Evolutionary conservation across 2,113 vertebrate genomes (phyloP).

Genomic region (Narcine bancroftii): DNA sequence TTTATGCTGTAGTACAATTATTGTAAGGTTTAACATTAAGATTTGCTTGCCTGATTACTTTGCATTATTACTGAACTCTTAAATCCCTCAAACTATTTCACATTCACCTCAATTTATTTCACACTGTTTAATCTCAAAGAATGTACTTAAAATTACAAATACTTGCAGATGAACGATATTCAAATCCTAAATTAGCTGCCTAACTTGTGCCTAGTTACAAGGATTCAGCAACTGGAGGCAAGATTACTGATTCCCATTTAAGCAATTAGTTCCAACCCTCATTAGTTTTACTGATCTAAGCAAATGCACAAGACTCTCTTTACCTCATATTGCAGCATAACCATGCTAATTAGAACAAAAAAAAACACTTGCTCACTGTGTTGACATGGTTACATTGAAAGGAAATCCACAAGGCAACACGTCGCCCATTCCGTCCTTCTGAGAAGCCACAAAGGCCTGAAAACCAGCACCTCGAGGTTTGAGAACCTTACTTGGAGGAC

Average conservation of each 20-base stretch:
- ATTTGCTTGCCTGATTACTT: not conserved
- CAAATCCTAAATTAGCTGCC: not conserved
- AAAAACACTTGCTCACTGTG: too few species aligned
- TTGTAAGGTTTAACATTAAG: not conserved
- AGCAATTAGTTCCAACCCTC: not conserved
- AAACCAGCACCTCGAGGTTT: too few species aligned
- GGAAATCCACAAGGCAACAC: too few species aligned
- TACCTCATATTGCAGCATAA: not conserved
- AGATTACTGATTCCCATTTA: not conserved
- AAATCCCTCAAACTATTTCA: not conserved
- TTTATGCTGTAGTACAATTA: not conserved
- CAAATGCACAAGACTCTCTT: not conserved
- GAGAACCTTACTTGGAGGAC: too few species aligned
- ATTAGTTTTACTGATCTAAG: not conserved
- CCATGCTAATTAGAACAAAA: not conserved
- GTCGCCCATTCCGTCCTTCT: too few species aligned
- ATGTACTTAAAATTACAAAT: not conserved
- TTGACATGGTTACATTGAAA: not conserved
- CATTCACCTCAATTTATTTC: not conserved
- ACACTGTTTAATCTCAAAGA: not conserved
- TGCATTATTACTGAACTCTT: not conserved
- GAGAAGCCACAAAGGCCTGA: too few species aligned
- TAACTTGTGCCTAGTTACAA: not conserved
- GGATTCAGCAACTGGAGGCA: not conserved
- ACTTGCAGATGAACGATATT: not conserved